phyloP scores from a whole-genome alignment of 1,140 invertebrate genomes.

The Danaus plexippus region DNA sequence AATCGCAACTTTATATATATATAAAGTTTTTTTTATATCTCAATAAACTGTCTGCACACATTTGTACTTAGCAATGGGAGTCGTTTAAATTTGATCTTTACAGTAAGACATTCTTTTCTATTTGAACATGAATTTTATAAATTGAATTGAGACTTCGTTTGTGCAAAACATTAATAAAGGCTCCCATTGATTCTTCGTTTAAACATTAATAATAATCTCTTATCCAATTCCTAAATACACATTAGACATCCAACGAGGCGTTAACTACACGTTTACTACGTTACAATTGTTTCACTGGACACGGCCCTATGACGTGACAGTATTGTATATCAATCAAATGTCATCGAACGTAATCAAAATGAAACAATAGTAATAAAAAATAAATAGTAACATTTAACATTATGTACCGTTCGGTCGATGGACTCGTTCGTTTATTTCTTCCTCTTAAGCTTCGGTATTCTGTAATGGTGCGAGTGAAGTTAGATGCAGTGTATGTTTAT shows the following conservation, averaged over 20 bases:
- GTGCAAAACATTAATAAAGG: neutral
- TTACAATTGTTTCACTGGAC: conserved; percentile 19
- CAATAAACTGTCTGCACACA: conserved; percentile 21
- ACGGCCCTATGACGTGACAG: neutral
- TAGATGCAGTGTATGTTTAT: conserved; percentile 37
- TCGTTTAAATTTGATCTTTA: neutral
- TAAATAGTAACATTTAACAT: conserved; percentile 51
- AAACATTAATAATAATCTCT: conserved; percentile 13
- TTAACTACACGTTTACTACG: conserved; percentile 17
- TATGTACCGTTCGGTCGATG: conserved; percentile 50
- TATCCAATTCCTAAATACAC: conserved; percentile 6
- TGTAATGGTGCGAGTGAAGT: conserved; percentile 59
- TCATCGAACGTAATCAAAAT: conserved; percentile 6
- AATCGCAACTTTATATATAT: conserved; percentile 26
- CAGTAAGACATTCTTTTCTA: too few species aligned
- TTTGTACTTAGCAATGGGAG: conserved; percentile 24
- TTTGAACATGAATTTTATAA: conserved; percentile 2
- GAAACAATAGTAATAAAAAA: conserved; percentile 33
- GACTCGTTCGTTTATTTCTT: conserved; percentile 57
- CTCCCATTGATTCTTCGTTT: conserved; percentile 15
- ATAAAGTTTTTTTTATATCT: conserved; percentile 4
- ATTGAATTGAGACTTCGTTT: neutral
- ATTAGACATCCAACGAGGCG: conserved; percentile 20
- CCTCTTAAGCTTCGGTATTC: conserved; percentile 67
- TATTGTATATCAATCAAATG: neutral